Evolutionary conservation across 1,140 invertebrate species (phyloP), one percentile per base, ranked within the genome.

Genomic region (Phenacoccus solenopsis): DNA sequence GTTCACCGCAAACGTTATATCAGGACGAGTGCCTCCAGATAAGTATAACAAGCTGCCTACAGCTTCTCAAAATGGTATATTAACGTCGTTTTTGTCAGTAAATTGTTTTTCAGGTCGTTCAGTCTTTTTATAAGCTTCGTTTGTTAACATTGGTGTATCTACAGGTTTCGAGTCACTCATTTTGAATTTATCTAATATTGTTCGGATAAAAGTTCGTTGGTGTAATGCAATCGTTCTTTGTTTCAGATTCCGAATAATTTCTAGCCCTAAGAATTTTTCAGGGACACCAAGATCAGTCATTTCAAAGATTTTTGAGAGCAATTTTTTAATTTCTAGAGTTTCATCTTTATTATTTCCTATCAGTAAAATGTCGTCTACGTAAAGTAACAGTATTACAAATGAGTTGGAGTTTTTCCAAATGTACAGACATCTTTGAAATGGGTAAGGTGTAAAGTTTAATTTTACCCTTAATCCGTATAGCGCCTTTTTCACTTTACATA

Each of bases 181-280:
- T 74, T 76, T 70, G 75, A 78, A 79, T 73, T 76, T 77, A 72
- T 57, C 69, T 70, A 76, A 75, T 71, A 79, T 75, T 71, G 74
- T 77, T 73, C 78, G 76, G 73, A 79, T 80, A 74, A 79, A 79
- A 67, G 73, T 76, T 74, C 71, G 73, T 76, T 80, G 78, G 59
- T 76, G 71, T 79, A 64, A 25, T 73, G 76, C 20, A 72, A 69
- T 24, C 20, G 10, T 4, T 5, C 20, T 49, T 61, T 20, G 3
- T 25, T 49, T 21, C 1, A 12, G 20, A 69, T 49, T 22, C 1
- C 32, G 5, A 16, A 28, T 32, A 2, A 49, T 69, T 12, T 69
- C 32, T 12, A 56, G 38, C 1, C 74, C n/a, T 72, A 69, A 35
- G 59, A 57, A 74, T 64, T 2, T 69, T 61, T 75, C 76, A 70